Evolutionary conservation across 2,888 invertebrate species (phyloP).

Genomic region (Willowsia nigromaculata): DNA sequence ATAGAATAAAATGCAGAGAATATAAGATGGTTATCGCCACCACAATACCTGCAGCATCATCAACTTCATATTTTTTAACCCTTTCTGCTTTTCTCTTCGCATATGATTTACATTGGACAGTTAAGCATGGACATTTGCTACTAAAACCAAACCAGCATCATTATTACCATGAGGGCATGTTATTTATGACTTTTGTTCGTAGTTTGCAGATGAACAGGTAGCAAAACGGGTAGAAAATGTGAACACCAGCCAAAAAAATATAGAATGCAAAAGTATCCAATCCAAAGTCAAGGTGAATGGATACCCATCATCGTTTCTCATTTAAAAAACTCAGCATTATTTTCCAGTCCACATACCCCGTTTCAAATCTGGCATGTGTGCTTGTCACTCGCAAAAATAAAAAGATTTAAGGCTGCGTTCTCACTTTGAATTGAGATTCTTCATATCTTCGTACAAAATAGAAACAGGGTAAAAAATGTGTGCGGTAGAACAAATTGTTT

Average conservation of each 20-base stretch:
- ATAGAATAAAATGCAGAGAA: conserved; percentile 5
- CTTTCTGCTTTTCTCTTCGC: background rate
- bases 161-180: background rate
- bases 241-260: background rate
- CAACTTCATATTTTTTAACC: background rate
- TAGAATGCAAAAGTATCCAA: background rate
- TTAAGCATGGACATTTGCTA: no score
- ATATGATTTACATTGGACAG: background rate
- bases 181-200: background rate
- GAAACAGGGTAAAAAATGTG: no score
- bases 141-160: no score
- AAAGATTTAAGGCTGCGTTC: no score
- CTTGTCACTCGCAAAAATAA: no score
- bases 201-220: background rate
- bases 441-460: no score
- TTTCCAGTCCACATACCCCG: no score
- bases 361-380: no score
- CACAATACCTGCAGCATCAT: no score
- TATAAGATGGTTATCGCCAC: background rate
- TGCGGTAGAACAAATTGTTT: no score
- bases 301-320: background rate
- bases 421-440: no score
- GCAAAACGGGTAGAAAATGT: conserved; percentile 1
- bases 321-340: no score
- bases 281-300: conserved; percentile 11